Evolutionary conservation across 2,797 vertebrate genomes (phyloP).

Genomic region (Naso thynnoides): DNA sequence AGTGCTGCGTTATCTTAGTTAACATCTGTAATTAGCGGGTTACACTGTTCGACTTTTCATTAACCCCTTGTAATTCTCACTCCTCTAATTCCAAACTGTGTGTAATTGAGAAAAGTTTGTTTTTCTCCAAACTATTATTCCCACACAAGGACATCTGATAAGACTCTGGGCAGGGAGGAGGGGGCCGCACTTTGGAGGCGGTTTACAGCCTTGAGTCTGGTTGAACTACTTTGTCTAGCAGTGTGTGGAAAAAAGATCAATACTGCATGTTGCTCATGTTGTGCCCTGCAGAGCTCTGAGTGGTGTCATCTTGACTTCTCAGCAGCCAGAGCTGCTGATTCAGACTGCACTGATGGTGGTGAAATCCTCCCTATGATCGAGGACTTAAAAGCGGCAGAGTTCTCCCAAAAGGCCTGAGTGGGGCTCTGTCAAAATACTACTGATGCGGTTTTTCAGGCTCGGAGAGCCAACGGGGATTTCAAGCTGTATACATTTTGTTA

Average conservation of each 20-base stretch:
- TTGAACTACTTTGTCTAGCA: conserved; percentile 53
- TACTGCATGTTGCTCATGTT: conserved; percentile 64
- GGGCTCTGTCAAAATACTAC: conserved; percentile 59
- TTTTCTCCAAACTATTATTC: conserved; percentile 37
- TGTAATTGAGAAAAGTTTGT: conserved; percentile 46
- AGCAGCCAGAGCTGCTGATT: conserved; percentile 48
- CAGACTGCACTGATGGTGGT: conserved; percentile 56
- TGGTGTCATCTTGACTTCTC: conserved; percentile 60
- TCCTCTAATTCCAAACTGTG: conserved; percentile 35
- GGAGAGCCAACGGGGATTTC: conserved; percentile 47
- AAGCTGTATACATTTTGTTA: conserved; percentile 42
- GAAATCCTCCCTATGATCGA: conserved; percentile 68
- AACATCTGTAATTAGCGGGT: conserved; percentile 61
- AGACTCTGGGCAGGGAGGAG: not conserved
- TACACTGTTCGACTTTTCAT: conserved; percentile 45
- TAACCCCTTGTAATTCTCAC: conserved; percentile 36
- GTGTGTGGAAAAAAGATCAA: conserved; percentile 64
- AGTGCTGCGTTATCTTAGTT: conserved; percentile 33
- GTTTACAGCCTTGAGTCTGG: conserved; percentile 46
- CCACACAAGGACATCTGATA: conserved; percentile 60
- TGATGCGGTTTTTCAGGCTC: conserved; percentile 45
- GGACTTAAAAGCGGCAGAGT: conserved; percentile 63
- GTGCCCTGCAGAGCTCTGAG: conserved; percentile 59
- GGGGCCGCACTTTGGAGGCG: conserved; percentile 12
- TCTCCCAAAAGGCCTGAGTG: conserved; percentile 59